Percentiles rank a stretch among this genome's conserved stretches.
Evolutionary conservation across 2,888 invertebrate genomes (phyloP).

Genomic region (Geophilus truncorum): DNA sequence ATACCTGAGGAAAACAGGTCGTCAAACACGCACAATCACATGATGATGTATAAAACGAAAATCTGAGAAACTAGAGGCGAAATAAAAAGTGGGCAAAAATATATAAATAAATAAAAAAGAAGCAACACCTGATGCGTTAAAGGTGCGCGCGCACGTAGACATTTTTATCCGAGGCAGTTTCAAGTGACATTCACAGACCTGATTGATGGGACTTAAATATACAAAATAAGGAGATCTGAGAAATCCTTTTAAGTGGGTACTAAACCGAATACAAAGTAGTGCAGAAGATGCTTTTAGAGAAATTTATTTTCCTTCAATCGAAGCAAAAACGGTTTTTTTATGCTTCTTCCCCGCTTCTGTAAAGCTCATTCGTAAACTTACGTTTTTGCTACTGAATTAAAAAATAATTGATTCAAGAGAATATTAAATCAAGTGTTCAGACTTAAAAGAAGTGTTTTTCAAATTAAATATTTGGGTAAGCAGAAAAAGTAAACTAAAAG

Average conservation of each 20-base stretch:
- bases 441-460: too few species aligned
- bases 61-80: background rate
- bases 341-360: too few species aligned
- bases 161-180: background rate
- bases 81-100: background rate
- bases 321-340: too few species aligned
- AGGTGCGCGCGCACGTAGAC: background rate
- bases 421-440: too few species aligned
- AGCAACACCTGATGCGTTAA: background rate
- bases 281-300: background rate
- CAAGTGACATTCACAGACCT: background rate
- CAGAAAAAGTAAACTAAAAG: too few species aligned
- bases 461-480: too few species aligned
- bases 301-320: too few species aligned
- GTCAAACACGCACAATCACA: background rate
- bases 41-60: background rate
- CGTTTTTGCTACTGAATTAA: too few species aligned
- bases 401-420: too few species aligned
- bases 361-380: too few species aligned
- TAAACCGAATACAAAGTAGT: background rate
- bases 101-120: background rate
- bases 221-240: background rate
- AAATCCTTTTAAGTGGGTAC: conserved; percentile 1
- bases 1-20: background rate
- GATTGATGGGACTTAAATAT: background rate